A percentile compares a stretch with the other conserved stretches of the same genome.
Conservation (phyloP, 2,888 invertebrate species). For the Ctena decussata region DNA sequence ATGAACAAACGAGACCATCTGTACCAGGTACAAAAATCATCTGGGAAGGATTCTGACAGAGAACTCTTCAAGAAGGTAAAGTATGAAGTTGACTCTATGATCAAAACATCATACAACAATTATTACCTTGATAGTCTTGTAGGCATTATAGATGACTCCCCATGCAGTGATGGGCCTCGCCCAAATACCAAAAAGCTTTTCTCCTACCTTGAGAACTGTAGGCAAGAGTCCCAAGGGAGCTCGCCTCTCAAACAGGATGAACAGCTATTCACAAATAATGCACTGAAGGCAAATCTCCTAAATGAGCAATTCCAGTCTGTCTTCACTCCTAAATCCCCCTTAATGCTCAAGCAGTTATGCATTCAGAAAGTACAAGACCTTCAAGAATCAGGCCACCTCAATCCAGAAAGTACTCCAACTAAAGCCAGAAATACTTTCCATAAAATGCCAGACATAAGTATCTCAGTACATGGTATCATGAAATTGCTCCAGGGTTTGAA, state of each 20-base stretch:
- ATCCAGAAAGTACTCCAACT: background rate
- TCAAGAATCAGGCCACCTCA: too few species aligned
- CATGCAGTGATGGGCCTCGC: background rate
- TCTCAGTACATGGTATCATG: background rate
- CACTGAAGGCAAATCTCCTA: background rate
- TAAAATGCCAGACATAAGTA: background rate
- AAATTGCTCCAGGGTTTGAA: background rate
- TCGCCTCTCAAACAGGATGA: too few species aligned
- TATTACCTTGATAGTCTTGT: background rate
- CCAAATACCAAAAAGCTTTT: slow-evolving; percentile 5
- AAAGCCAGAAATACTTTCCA: background rate
- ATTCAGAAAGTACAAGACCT: too few species aligned
- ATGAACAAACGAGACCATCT: background rate
- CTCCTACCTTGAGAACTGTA: background rate
- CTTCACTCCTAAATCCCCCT: too few species aligned
- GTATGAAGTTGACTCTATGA: background rate
- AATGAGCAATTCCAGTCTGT: too few species aligned
- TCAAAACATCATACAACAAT: background rate
- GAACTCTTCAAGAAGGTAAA: background rate
- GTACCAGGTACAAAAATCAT: background rate
- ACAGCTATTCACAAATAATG: too few species aligned
- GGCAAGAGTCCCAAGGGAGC: too few species aligned
- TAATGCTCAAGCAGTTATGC: too few species aligned
- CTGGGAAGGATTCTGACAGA: background rate
- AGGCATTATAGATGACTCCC: background rate